Evolutionary conservation across 2,888 invertebrate species (phyloP).

Genomic region (Eubasilissa splendida): DNA sequence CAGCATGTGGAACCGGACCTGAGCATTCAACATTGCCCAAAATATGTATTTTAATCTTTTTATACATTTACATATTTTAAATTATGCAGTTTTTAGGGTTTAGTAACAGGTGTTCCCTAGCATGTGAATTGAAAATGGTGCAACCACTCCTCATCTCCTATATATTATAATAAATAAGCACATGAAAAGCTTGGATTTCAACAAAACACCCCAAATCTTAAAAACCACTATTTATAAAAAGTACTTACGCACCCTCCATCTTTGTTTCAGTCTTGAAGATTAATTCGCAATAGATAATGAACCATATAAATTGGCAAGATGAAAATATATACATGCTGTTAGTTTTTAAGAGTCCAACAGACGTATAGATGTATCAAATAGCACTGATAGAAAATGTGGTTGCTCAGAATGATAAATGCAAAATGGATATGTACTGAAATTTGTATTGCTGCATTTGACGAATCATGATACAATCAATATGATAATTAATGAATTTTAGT

Average conservation of each 20-base stretch:
- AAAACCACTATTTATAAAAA: too few relatives aligned
- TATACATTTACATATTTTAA: too few relatives aligned
- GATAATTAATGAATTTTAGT: slow-evolving; percentile 11
- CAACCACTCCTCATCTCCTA: background rate
- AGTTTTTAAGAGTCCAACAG: slow-evolving; percentile 2
- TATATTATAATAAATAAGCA: background rate
- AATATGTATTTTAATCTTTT: too few relatives aligned
- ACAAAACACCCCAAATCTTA: background rate
- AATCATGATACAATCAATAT: background rate
- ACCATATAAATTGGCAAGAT: background rate
- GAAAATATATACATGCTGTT: slow-evolving; percentile 1
- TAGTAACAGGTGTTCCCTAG: too few relatives aligned
- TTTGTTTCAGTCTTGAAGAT: background rate
- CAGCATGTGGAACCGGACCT: too few relatives aligned
- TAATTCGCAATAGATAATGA: background rate
- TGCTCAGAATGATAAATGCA: slow-evolving; percentile 10
- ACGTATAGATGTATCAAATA: background rate
- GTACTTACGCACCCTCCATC: background rate
- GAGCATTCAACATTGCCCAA: too few relatives aligned
- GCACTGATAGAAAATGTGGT: background rate
- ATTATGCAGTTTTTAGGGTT: too few relatives aligned
- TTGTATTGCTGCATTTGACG: background rate
- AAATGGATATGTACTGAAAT: background rate
- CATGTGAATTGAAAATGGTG: too few relatives aligned
- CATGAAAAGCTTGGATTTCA: background rate